Percentiles rank a stretch among this genome's conserved stretches.
These are phyloP conservation scores for Drosophila pachea DNA, from an alignment of 1,140 invertebrate species.

Conservation along the genomic window DNA sequence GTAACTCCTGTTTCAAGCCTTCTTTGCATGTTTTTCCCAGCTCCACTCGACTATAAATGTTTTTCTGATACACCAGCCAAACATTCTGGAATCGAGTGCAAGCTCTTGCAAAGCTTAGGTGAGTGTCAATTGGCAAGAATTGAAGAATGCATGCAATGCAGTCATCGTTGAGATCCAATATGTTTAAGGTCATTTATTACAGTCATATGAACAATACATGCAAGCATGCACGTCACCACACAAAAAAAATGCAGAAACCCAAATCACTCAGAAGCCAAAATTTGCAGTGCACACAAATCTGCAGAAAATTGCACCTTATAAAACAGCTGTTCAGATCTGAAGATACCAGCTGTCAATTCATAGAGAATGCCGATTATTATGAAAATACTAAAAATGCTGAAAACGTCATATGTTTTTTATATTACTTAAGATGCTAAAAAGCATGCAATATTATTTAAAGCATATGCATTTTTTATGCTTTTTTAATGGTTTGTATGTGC, in stretches of 20 bases:
- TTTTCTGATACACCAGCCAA: conserved; percentile 3
- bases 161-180: conserved; percentile 29
- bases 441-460: too few relatives aligned
- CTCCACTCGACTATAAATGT: conserved; percentile 12
- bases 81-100: conserved; percentile 13
- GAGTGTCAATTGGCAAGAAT: conserved; percentile 18
- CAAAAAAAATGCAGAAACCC: background rate
- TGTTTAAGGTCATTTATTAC: conserved; percentile 4
- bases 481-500: too few relatives aligned
- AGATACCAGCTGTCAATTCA: too few relatives aligned
- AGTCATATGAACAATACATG: background rate
- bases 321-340: too few relatives aligned
- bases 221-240: background rate
- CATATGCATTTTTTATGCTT: too few relatives aligned
- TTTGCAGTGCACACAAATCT: too few relatives aligned
- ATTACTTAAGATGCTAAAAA: too few relatives aligned
- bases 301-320: too few relatives aligned
- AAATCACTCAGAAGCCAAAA: too few relatives aligned
- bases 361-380: too few relatives aligned
- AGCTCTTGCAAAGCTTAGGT: conserved; percentile 10
- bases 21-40: conserved; percentile 4
- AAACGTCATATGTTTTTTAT: too few relatives aligned
- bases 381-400: too few relatives aligned
- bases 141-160: conserved; percentile 13
- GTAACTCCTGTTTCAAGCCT: conserved; percentile 13